These are phyloP conservation scores for Drosophila tripunctata DNA, from an alignment of 2,888 invertebrate genomes.

Conservation along the genomic window DNA sequence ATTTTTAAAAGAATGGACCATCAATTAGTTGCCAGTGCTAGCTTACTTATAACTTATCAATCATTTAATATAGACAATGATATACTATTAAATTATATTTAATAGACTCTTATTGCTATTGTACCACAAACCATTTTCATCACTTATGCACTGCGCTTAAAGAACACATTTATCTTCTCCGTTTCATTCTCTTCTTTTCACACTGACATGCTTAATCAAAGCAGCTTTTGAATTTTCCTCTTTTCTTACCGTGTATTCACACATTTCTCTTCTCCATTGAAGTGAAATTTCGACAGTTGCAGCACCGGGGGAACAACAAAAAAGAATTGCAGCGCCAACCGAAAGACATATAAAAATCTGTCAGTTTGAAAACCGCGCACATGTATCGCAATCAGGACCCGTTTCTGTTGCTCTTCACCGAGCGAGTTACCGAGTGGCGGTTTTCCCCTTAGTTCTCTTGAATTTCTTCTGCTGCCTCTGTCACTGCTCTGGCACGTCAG, in stretches of 20 bases:
- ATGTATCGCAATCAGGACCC: slow-evolving; percentile 69
- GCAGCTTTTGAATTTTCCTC: background rate
- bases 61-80: background rate
- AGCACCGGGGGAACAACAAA: background rate
- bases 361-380: slow-evolving; percentile 73
- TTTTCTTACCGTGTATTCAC: slow-evolving; percentile 43
- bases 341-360: slow-evolving; percentile 74
- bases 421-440: slow-evolving; percentile 17
- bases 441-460: background rate
- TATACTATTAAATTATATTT: background rate
- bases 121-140: background rate
- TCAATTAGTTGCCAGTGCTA: too few relatives aligned
- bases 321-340: slow-evolving; percentile 51
- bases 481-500: slow-evolving; percentile 47
- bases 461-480: background rate
- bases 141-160: slow-evolving; percentile 7
- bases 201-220: slow-evolving; percentile 17
- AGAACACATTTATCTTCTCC: background rate
- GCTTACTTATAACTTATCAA: background rate
- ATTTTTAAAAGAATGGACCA: too few relatives aligned
- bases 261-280: slow-evolving; percentile 26
- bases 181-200: background rate
- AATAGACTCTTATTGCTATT: background rate
- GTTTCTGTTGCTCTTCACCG: slow-evolving; percentile 35
- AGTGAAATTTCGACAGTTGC: slow-evolving; percentile 57